Conservation (phyloP, 2,113 vertebrate genomes). For the Astur gentilis region DNA sequence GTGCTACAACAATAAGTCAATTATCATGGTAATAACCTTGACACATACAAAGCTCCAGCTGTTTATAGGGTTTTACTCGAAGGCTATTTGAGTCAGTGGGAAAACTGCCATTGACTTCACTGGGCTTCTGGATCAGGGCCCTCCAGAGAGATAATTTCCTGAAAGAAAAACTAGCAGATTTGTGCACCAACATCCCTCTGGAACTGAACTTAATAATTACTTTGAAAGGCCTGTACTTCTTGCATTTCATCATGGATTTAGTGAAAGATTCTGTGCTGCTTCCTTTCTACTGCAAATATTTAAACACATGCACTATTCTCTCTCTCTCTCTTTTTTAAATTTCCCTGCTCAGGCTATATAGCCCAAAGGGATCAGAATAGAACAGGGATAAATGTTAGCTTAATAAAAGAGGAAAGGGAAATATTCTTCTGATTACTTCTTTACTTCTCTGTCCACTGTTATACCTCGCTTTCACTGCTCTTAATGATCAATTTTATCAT, state of each 20-base stretch:
- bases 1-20: background rate
- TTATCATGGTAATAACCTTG: background rate
- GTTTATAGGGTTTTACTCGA: background rate
- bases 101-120: background rate
- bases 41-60: background rate
- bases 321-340: background rate
- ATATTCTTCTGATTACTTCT: background rate
- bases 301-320: background rate
- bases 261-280: background rate
- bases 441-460: background rate
- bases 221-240: background rate
- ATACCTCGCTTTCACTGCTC: background rate
- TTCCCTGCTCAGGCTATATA: background rate
- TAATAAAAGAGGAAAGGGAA: constrained; percentile 20
- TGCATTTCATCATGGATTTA: background rate
- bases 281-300: constrained; percentile 16
- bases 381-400: background rate
- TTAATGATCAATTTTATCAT: constrained; percentile 8
- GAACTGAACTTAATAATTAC: background rate
- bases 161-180: background rate
- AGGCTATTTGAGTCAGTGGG: background rate
- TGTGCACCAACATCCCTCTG: background rate
- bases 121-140: background rate
- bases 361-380: background rate
- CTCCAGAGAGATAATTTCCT: background rate